These are phyloP conservation scores for Drosophila ironensis DNA, from an alignment of 1,140 invertebrate genomes.

Conservation along the genomic window DNA sequence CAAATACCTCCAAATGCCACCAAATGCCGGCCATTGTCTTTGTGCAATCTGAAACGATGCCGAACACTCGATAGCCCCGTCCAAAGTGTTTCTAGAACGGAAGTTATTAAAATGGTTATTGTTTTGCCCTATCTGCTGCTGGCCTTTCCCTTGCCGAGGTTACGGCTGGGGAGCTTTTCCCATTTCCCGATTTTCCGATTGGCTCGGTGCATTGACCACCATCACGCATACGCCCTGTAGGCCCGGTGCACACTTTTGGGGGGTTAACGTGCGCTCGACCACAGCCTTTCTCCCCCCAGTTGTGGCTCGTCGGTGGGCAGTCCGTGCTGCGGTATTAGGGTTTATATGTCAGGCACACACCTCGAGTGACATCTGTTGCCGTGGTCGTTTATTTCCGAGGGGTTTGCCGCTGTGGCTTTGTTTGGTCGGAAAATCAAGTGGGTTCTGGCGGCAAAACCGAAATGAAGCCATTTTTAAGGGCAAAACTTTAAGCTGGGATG, in stretches of 20 bases:
- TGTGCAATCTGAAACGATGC: conserved; percentile 42
- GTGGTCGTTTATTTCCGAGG: background rate
- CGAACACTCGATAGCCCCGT: conserved; percentile 26
- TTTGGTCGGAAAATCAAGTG: background rate
- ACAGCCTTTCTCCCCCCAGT: background rate
- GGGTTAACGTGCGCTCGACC: background rate
- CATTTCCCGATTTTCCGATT: background rate
- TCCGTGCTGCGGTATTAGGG: conserved; percentile 55
- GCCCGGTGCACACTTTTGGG: conserved; percentile 1
- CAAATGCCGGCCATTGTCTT: conserved; percentile 52
- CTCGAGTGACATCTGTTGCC: conserved; percentile 35
- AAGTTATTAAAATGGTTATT: conserved; percentile 78
- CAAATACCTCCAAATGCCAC: too few relatives aligned
- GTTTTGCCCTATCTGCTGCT: conserved; percentile 22
- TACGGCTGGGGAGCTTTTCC: conserved; percentile 32
- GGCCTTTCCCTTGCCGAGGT: conserved; percentile 3
- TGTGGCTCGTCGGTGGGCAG: background rate
- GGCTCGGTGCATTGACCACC: conserved; percentile 56
- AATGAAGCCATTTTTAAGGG: too few relatives aligned
- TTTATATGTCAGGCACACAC: conserved; percentile 65
- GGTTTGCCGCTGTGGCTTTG: conserved; percentile 1
- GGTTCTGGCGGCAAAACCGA: background rate
- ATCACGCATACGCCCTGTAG: conserved; percentile 63
- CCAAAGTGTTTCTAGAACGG: conserved; percentile 75
- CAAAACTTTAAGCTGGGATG: too few relatives aligned